Evolutionary conservation across 2,888 invertebrate species (phyloP).

Genomic region (Allygus modestus): DNA sequence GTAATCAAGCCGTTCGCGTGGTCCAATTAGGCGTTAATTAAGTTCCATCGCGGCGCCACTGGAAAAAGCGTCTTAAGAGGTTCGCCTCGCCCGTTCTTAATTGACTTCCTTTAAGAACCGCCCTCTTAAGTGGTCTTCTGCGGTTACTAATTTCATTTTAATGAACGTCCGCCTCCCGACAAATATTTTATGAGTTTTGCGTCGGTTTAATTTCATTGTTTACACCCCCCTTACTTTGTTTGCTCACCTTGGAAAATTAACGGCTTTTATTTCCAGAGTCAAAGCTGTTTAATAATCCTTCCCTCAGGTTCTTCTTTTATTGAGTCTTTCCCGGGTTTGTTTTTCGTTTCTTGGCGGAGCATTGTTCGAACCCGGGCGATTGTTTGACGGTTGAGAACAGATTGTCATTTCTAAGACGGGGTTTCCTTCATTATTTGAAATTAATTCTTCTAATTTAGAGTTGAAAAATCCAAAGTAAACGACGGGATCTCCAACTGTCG

Average conservation of each 20-base stretch:
- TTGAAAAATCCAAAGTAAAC: too few relatives aligned
- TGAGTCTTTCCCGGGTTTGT: constrained; percentile 1
- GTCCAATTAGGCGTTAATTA: constrained; percentile 55
- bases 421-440: neutral
- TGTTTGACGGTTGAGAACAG: neutral
- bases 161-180: constrained; percentile 42
- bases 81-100: constrained; percentile 58
- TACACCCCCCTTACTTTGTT: constrained; percentile 48
- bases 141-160: constrained; percentile 64
- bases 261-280: constrained; percentile 55
- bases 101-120: constrained; percentile 60
- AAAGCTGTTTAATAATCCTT: constrained; percentile 50
- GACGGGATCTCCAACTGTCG: too few relatives aligned
- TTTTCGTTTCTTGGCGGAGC: neutral
- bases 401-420: neutral
- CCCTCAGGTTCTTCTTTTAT: neutral
- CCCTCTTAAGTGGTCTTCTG: constrained; percentile 62
- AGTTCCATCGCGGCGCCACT: constrained; percentile 39
- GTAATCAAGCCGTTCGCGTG: constrained; percentile 53
- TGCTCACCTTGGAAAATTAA: constrained; percentile 52
- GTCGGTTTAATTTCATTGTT: constrained; percentile 53
- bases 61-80: constrained; percentile 60
- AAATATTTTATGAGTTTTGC: constrained; percentile 19
- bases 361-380: constrained; percentile 27
- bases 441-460: too few relatives aligned